Base-by-base conservation (phyloP, 2,888 invertebrate species). In the Meganola albula region DNA sequence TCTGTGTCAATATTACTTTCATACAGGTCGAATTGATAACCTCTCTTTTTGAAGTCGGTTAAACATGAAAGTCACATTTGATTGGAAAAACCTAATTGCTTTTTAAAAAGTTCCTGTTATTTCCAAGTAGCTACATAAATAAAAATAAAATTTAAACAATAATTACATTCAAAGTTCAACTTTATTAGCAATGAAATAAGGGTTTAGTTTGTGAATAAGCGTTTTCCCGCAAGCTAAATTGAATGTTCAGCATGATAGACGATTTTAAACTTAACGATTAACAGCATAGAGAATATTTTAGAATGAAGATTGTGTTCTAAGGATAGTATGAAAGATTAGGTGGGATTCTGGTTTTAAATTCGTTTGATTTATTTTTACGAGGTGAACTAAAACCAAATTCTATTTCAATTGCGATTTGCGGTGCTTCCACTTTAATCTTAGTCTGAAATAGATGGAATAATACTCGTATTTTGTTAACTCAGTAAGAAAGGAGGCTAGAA, bases 341-440 rank as follows among this genome's bases (percentile, higher is more conserved):
- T 44, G 46, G 46, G 61, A 63, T 68, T 64, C 64, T 57, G 64
- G 67, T 65, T 76, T 75, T 71, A 66, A 73, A 74, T 61, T 63
- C 63, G 49, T 63, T 58, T 69, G 63, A 71, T 74, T 78, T 78
- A 72, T 75, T 78, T 75, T 73, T 71, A 69, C 61, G 67, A 63
- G 58, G 55, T 41, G 51, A 64, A 66, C 64, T 68, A 60, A 64
- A 66, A 48, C 45, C 38, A 50, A 45, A 46, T 44, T 53, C 44
- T 44, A 45, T 53, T 53, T 42, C 27, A 29, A 45, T 33, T 24
- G 41, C 27, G 41, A 34, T 43, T 24, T 22, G 10, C 28, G 30
- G 29, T 39, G 27, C 31, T 36, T 48, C 7, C 24, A 7, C 24
- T 42, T 39, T 9, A 27, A 16, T 39, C 37, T 31, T 25, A 37